These are phyloP conservation scores for Micronisus gabar DNA, from an alignment of 2,113 vertebrate genomes.

Conservation along the genomic window DNA sequence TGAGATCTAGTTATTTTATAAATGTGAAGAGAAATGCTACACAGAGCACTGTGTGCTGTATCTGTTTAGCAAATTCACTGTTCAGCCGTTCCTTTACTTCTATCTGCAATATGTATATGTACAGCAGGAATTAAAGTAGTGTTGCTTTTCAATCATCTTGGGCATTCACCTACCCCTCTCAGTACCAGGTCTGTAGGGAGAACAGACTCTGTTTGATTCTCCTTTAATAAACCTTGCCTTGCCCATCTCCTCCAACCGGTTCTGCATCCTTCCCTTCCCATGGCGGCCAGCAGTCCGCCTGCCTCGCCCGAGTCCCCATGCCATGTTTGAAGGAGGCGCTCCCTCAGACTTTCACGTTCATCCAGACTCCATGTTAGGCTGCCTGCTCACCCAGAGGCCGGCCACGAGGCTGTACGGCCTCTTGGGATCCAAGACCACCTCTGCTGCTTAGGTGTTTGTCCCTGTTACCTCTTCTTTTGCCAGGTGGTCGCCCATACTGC, in stretches of 20 bases:
- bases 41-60: not conserved
- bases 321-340: not conserved
- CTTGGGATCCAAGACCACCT: not conserved
- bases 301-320: accelerated
- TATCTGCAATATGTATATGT: not conserved
- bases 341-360: not conserved
- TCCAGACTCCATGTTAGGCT: not conserved
- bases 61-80: not conserved
- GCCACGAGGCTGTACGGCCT: not conserved
- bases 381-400: not conserved
- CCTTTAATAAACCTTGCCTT: not conserved
- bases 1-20: conserved; percentile 51
- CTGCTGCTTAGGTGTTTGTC: not conserved
- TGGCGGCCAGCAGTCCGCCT: accelerated
- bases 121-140: not conserved
- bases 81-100: not conserved
- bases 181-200: not conserved
- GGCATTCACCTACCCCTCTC: not conserved
- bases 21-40: conserved; percentile 18
- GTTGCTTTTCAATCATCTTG: not conserved
- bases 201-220: not conserved
- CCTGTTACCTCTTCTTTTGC: not conserved
- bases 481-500: not conserved
- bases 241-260: not conserved
- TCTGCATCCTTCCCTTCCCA: not conserved